Evolutionary conservation across 2,888 invertebrate genomes (phyloP), one percentile per base, ranked within the genome.

Genomic region (Amblyjoppa fuscipennis): DNA sequence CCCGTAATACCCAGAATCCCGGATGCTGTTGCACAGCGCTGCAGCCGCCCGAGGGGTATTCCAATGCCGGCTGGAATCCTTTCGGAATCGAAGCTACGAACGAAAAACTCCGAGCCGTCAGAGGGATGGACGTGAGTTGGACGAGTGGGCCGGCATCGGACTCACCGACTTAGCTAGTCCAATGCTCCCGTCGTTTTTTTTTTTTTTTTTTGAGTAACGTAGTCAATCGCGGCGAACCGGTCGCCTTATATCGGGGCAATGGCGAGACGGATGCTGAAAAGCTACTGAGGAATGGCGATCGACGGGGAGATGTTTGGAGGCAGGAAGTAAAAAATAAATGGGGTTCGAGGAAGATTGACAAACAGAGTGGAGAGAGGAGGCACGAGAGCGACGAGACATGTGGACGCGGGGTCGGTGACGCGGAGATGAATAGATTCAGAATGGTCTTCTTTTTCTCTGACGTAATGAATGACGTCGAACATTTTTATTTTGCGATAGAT

Each of bases 1-100:
- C 20, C 53, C 71, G 64, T 71, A 66, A 76, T 75, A 70, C 61
- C 34, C 56, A 7, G 64, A 51, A n/a, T 34, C 51, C 16, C 11
- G 66, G 31, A 66, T 66, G 34, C 61, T 16, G 61, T 16, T 64
- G 20, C 61, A 16, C 41, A 61, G 13, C 9, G 28, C 13, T 11
- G 1, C 9, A 16, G 31, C 34, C 34, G 61, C 31, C 34, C 3
- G 13, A 31, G 59, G 28, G 61, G 16, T 31, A 64, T 64, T 64
- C 6, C 61, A 64, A 64, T 64, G 61, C n/a, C 34, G n/a, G 16
- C 4, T n/a, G 34, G 7, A 64, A 34, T 34, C 34, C 71, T 71
- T 20, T 53, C 71, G 53, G n/a, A 53, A 71, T 71, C 71, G 71
- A 53, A 71, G 53, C 51, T n/a, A 25, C 61, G 34, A 64, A 64